Evolutionary conservation across 2,888 invertebrate genomes (phyloP).

Genomic region (Zelleria hepariella): DNA sequence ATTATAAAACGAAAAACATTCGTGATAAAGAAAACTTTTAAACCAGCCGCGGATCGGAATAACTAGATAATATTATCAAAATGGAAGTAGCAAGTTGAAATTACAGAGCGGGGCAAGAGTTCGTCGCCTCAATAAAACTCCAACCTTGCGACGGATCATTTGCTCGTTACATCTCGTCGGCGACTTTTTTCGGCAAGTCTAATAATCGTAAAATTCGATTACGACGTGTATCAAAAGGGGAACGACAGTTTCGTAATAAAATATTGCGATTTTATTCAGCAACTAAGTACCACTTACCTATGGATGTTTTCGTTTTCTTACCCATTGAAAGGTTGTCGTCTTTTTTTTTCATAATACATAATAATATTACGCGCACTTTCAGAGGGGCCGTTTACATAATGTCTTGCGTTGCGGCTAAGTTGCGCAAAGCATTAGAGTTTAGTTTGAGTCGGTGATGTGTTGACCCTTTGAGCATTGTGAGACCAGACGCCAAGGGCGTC

Average conservation of each 20-base stretch:
- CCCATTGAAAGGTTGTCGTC: not conserved
- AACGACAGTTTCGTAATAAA: conserved; percentile 40
- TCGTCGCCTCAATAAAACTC: not conserved
- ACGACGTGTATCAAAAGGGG: conserved; percentile 47
- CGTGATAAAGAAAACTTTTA: not conserved
- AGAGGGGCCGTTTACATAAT: not conserved
- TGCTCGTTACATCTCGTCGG: conserved; percentile 32
- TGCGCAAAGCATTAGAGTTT: not conserved
- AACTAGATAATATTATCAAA: too few relatives aligned
- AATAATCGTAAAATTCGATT: conserved; percentile 64
- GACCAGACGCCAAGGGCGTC: conserved; percentile 1
- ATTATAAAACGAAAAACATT: not conserved
- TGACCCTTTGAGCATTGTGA: not conserved
- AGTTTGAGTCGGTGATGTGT: not conserved
- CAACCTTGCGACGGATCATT: conserved; percentile 1
- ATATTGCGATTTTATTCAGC: conserved; percentile 8
- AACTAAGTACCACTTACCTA: not conserved
- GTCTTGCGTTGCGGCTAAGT: not conserved
- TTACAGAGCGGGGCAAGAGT: not conserved
- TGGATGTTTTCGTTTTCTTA: not conserved
- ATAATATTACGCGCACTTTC: not conserved
- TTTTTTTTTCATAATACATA: too few relatives aligned
- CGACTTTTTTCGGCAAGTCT: conserved; percentile 39
- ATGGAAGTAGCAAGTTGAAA: not conserved
- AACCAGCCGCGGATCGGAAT: not conserved